Evolutionary conservation across 2,797 vertebrate genomes (phyloP).

Genomic region (Gouania willdenowi): DNA sequence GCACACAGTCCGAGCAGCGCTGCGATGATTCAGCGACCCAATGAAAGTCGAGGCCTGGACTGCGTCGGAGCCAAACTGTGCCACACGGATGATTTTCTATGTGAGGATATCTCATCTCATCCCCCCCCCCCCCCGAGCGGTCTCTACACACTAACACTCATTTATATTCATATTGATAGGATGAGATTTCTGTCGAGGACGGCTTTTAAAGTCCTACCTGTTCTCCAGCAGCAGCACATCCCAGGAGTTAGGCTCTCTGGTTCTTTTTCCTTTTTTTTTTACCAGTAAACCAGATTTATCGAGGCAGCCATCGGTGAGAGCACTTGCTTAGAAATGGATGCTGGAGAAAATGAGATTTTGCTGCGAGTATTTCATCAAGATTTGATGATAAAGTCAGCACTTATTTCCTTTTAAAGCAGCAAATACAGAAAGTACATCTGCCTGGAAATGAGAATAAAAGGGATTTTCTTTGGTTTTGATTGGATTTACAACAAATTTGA

Average conservation of each 20-base stretch:
- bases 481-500: no score
- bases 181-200: conserved; percentile 50
- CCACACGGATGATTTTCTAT: conserved; percentile 32
- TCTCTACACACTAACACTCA: conserved; percentile 30
- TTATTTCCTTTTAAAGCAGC: conserved; percentile 7
- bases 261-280: no score
- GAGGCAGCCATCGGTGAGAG: conserved; percentile 38
- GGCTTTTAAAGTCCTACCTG: conserved; percentile 35
- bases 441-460: not conserved
- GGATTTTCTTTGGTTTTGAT: no score
- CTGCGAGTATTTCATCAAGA: conserved; percentile 39
- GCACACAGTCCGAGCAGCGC: conserved; percentile 39
- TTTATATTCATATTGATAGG: conserved; percentile 49
- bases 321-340: conserved; percentile 43
- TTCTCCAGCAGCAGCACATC: conserved; percentile 42
- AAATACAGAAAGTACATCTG: not conserved
- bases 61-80: no score
- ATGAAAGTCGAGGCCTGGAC: conserved; percentile 34
- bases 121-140: not conserved
- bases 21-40: conserved; percentile 46
- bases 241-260: conserved; percentile 46
- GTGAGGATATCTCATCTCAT: not conserved
- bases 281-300: conserved; percentile 68
- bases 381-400: conserved; percentile 31
- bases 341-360: conserved; percentile 41